Conservation (phyloP, 2,888 invertebrate genomes). For the Hofmannophila pseudospretella region DNA sequence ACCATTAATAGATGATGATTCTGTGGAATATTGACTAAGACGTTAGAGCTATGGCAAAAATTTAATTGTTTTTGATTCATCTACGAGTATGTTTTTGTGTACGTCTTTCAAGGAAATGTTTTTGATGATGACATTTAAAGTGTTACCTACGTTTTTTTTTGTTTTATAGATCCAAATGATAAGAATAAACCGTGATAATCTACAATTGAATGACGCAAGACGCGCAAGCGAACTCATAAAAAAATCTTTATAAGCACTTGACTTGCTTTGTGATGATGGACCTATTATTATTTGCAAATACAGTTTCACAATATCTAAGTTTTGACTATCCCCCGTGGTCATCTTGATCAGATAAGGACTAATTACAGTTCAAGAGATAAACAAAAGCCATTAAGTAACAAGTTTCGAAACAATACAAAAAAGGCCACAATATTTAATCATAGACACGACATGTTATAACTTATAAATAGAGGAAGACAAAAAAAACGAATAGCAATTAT, state of each 20-base stretch:
- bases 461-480: slow-evolving; percentile 16
- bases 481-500: slow-evolving; percentile 44
- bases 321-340: background rate
- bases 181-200: slow-evolving; percentile 6
- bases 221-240: slow-evolving; percentile 1
- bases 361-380: background rate
- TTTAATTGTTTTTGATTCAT: slow-evolving; percentile 24
- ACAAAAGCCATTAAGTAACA: background rate
- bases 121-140: slow-evolving; percentile 21
- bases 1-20: slow-evolving; percentile 63
- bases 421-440: background rate
- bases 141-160: slow-evolving; percentile 1
- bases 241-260: background rate
- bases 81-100: slow-evolving; percentile 21
- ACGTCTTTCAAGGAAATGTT: slow-evolving; percentile 8
- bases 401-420: background rate
- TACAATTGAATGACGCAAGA: slow-evolving; percentile 7
- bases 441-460: slow-evolving; percentile 2
- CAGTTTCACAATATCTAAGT: background rate
- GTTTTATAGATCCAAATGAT: slow-evolving; percentile 3
- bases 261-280: background rate
- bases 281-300: background rate
- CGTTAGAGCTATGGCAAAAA: slow-evolving; percentile 16
- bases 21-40: slow-evolving; percentile 41
- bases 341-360: background rate